Percentiles rank a stretch among this genome's conserved stretches.
Evolutionary conservation across 1,140 invertebrate genomes (phyloP).

Genomic region (Drosophila subobscura): DNA sequence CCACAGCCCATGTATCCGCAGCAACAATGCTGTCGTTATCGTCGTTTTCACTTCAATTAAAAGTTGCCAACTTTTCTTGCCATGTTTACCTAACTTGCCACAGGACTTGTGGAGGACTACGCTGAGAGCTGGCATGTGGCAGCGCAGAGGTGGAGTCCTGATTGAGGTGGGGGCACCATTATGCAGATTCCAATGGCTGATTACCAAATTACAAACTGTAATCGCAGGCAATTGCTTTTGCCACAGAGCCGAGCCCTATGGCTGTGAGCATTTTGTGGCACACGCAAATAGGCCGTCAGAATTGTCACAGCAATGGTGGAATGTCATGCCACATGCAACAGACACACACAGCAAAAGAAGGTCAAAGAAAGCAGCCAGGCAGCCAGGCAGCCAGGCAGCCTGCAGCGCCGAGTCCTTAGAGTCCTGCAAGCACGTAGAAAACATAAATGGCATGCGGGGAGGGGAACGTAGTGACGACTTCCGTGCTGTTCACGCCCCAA

Average conservation of each 20-base stretch:
- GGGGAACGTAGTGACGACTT: slow-evolving; percentile 76
- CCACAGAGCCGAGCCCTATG: slow-evolving; percentile 45
- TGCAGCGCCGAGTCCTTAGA: slow-evolving; percentile 25
- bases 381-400: background rate
- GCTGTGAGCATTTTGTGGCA: slow-evolving; percentile 41
- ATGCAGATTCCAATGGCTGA: slow-evolving; percentile 79
- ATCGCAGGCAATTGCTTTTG: slow-evolving; percentile 77
- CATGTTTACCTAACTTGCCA: slow-evolving; percentile 71
- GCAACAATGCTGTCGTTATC: slow-evolving; percentile 82
- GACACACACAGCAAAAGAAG: slow-evolving; percentile 41
- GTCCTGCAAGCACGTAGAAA: slow-evolving; percentile 60
- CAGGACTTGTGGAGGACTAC: slow-evolving; percentile 12
- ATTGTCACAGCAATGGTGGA: slow-evolving; percentile 48
- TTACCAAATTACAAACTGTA: slow-evolving; percentile 82
- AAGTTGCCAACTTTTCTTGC: slow-evolving; percentile 83
- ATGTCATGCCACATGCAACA: slow-evolving; percentile 49
- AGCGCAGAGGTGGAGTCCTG: background rate
- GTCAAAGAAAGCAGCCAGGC: slow-evolving; percentile 20
- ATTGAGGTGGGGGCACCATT: slow-evolving; percentile 43
- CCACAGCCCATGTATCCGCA: slow-evolving; percentile 35
- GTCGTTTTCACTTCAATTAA: slow-evolving; percentile 83
- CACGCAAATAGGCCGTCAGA: slow-evolving; percentile 72
- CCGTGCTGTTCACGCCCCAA: slow-evolving; percentile 74
- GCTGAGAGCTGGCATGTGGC: background rate
- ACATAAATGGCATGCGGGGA: slow-evolving; percentile 31